These are phyloP conservation scores for Ypsolopha scabrella DNA, from an alignment of 2,888 invertebrate species.

Conservation along the genomic window DNA sequence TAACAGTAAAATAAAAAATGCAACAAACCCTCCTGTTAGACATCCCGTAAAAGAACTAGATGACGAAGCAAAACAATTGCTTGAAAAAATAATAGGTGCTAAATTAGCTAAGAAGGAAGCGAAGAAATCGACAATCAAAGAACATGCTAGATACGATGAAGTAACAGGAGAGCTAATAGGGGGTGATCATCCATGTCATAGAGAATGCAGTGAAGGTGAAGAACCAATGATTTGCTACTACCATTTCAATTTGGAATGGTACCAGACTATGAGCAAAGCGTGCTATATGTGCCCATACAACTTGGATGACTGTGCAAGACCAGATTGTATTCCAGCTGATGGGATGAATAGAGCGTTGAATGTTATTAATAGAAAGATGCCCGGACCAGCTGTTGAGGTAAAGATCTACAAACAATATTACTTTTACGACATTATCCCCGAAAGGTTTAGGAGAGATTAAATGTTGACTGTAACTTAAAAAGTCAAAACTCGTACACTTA, in stretches of 20 bases:
- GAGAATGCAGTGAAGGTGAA: constrained; percentile 72
- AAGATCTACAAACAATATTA: too few relatives aligned
- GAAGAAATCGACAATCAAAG: constrained; percentile 21
- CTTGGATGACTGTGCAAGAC: constrained; percentile 78
- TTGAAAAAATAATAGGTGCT: constrained; percentile 15
- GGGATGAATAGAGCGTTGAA: constrained; percentile 81
- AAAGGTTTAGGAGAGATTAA: too few relatives aligned
- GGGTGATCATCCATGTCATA: constrained; percentile 71
- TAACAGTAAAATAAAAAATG: constrained; percentile 23
- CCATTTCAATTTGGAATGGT: constrained; percentile 83
- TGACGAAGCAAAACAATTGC: constrained; percentile 14
- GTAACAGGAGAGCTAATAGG: constrained; percentile 53
- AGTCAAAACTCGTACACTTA: too few relatives aligned
- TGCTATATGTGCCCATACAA: constrained; percentile 87
- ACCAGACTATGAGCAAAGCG: constrained; percentile 89
- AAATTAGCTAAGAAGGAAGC: constrained; percentile 25
- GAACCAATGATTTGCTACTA: constrained; percentile 79
- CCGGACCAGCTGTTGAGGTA: constrained; percentile 88
- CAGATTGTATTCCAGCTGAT: constrained; percentile 87
- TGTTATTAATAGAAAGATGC: constrained; percentile 87
- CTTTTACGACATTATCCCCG: too few relatives aligned
- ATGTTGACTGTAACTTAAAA: too few relatives aligned
- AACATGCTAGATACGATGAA: constrained; percentile 51
- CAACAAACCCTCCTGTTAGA: constrained; percentile 10
- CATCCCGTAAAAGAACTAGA: constrained; percentile 24